A percentile compares a stretch with the other conserved stretches of the same genome.
These are phyloP conservation scores for Eupithecia tripunctaria DNA, from an alignment of 2,888 invertebrate species.

Conservation along the genomic window DNA sequence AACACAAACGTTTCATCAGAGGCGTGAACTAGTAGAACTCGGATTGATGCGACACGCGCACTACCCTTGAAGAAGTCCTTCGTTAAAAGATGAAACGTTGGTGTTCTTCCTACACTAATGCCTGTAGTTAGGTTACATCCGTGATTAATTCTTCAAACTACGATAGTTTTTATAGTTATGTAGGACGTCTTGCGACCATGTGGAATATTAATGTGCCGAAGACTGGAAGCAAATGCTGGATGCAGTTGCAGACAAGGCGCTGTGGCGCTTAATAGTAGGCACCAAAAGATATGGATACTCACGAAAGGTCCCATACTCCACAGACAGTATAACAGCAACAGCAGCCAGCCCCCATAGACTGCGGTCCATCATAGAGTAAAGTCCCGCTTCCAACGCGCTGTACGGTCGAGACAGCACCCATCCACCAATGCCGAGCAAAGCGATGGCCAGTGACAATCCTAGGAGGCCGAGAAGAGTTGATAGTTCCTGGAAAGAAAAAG, in stretches of 20 bases:
- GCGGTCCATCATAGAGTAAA: slow-evolving; percentile 15
- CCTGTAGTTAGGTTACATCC: no score
- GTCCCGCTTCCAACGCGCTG: neutral
- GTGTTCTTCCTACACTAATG: no score
- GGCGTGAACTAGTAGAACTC: no score
- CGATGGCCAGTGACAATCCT: slow-evolving; percentile 5
- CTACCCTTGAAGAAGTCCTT: no score
- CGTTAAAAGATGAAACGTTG: no score
- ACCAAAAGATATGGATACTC: slow-evolving; percentile 20
- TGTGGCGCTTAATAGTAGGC: neutral
- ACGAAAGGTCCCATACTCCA: slow-evolving; percentile 34
- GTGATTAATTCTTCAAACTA: no score
- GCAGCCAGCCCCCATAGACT: slow-evolving; percentile 10
- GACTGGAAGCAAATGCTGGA: neutral
- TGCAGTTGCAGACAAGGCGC: neutral
- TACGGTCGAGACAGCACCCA: slow-evolving; percentile 4
- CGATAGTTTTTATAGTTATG: no score
- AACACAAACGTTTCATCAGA: no score
- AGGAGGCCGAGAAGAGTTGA: neutral
- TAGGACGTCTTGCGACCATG: no score
- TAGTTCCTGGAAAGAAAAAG: neutral
- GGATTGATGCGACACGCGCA: no score
- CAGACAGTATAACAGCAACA: slow-evolving; percentile 2
- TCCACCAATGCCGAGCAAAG: slow-evolving; percentile 2
- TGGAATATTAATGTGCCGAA: no score